Base-by-base conservation (phyloP, 2,888 invertebrate genomes). In the Synergus gifuensis region DNA sequence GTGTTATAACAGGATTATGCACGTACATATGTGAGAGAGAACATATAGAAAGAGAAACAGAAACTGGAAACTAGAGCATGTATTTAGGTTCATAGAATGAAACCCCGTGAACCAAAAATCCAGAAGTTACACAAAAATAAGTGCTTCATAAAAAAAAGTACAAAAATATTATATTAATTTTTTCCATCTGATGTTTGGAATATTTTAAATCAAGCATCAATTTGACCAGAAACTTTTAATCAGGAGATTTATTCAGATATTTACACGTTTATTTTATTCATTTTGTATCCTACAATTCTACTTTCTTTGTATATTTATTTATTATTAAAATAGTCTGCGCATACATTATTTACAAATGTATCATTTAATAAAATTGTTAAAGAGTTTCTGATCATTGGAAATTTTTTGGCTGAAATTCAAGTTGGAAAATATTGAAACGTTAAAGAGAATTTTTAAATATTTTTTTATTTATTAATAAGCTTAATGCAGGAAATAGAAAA, bases 31-130 rank as follows among this genome's bases (percentile, higher is more conserved):
- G 82, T 62, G 81, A 79, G 77, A 78, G 76, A 46, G 78, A 77
- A 82, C 79, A 28, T 28, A 81, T 80, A 82, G 79, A 82, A 80
- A 82, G 76, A 81, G 80, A 58, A 77, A 78, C 67, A 79, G 79
- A 78, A 79, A 76, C 69, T 54, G 40, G 16, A 54, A 79, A 81
- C 76, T 78, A 79, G 66, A 76, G 77, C 77, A 77, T 77, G 79
- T 62, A 60, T 60, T 60, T 60, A 78, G 80, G 69, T 66, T 49
- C 28, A 69, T 22, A 49, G 22, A 12, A 28, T 54, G 73, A n/a
- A 54, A 36, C 73, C 73, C 73, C 28, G 54, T 22, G 54, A 54
- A 5, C 16, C 73, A 73, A 49, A 28, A 28, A 28, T 28, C 28
- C 28, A 28, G 28, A 73, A 54, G 16, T 28, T 14, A 49, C 73